Conservation (phyloP, 2,113 vertebrate species). For the Hemiscyllium ocellatum region DNA sequence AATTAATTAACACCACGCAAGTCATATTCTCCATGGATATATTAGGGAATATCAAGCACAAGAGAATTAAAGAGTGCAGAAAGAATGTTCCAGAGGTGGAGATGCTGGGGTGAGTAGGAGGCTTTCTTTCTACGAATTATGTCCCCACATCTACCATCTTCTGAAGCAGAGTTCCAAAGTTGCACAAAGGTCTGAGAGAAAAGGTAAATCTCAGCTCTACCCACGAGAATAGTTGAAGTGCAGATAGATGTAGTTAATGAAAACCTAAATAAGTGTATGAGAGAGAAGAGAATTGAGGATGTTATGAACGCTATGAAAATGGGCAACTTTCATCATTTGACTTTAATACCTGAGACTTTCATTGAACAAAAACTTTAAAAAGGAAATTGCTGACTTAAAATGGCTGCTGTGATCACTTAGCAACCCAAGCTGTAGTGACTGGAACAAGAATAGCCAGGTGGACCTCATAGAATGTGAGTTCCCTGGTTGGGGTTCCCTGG, state of each 20-base stretch:
- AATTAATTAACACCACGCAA: background rate
- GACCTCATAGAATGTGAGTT: too few species aligned
- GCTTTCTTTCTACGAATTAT: background rate
- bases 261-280: background rate
- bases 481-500: too few species aligned
- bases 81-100: background rate
- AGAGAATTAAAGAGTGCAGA: background rate
- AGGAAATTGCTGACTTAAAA: too few species aligned
- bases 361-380: too few species aligned
- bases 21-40: background rate
- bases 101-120: background rate
- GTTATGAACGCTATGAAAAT: background rate
- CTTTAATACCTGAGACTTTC: too few species aligned
- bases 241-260: background rate
- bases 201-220: background rate
- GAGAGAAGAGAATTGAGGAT: background rate
- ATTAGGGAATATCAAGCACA: background rate
- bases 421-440: too few species aligned
- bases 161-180: too few species aligned
- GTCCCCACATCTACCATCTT: too few species aligned
- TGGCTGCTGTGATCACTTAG: too few species aligned
- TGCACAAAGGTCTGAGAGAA: too few species aligned
- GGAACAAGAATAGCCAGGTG: too few species aligned
- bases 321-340: too few species aligned
- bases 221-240: background rate